Evolutionary conservation across 2,113 vertebrate species (phyloP), one percentile per base, ranked within the genome.

Genomic region (Actenoides hombroni): DNA sequence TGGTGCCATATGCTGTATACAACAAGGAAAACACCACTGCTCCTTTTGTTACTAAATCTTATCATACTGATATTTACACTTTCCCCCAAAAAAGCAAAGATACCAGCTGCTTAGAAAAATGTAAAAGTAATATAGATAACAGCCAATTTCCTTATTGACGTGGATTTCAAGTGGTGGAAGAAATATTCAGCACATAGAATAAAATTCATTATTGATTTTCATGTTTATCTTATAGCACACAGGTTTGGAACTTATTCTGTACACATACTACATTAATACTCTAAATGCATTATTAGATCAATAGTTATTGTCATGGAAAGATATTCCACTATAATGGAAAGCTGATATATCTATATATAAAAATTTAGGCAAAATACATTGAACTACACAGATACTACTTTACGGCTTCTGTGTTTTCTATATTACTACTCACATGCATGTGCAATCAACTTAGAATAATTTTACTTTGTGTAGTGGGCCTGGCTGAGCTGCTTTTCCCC

Each of bases 181-280:
- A 91, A 89, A 81, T 71, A 74, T 94, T 91, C 92, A 28, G 67
- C 69, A 80, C 90, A 83, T 94, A 92, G 89, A 92, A 94, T 94
- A 91, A 95, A 63, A 95, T 44, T 89, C 74, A 25, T 54, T 96
- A 97, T 96, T 93, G 92, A 96, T 97, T 97, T 97, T 97, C 49
- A 26, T 95, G 92, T 96, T 96, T 95, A 46, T 93, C 80, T 96
- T 87, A 69, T 61, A 96, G 78, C n/a, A 91, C 65, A 92, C 17
- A 91, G 92, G 56, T 95, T 96, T 76, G 44, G 92, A 97, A 92
- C 51, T 79, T 71, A 90, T 75, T 73, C 73, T 95, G 56, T 73
- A 65, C 42, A 93, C 56, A 95, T 69, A 67, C 40, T 64, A 69
- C 54, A 90, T 90, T 94, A 95, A 83, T 82, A 95, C 42, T 74